Evolutionary conservation across 2,888 invertebrate species (phyloP).

Genomic region (Ectemnius cavifrons): DNA sequence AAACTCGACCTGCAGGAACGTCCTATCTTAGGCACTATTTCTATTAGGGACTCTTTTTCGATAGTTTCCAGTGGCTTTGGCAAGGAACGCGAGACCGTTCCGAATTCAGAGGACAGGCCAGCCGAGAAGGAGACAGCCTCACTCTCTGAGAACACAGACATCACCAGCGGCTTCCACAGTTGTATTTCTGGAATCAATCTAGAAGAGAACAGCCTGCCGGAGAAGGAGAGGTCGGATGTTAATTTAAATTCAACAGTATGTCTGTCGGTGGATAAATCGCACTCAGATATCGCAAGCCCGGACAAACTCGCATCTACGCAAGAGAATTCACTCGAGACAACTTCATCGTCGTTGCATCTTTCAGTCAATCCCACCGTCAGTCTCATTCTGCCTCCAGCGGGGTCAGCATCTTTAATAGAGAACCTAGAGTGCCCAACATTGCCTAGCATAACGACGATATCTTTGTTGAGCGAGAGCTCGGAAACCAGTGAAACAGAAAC

Average conservation of each 20-base stretch:
- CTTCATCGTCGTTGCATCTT: background rate
- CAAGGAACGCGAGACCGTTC: constrained; percentile 1
- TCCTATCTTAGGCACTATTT: background rate
- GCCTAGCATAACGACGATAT: constrained; percentile 31
- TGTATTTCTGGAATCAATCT: background rate
- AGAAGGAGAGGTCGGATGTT: background rate
- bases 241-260: constrained; percentile 23
- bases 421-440: constrained; percentile 27
- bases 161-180: background rate
- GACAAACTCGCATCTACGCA: background rate
- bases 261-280: constrained; percentile 10
- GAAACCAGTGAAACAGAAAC: background rate
- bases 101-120: constrained; percentile 4
- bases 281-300: background rate
- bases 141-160: constrained; percentile 4
- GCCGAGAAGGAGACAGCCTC: constrained; percentile 2
- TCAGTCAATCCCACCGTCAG: no score
- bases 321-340: constrained; percentile 5
- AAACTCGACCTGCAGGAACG: constrained; percentile 10
- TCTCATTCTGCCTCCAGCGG: no score
- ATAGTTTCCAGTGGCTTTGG: background rate
- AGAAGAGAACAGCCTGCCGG: constrained; percentile 12
- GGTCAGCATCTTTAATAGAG: constrained; percentile 4
- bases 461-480: constrained; percentile 25
- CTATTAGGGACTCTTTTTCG: constrained; percentile 14